Conservation (phyloP, 2,113 vertebrate genomes). For the Dipodomys ordii region DNA sequence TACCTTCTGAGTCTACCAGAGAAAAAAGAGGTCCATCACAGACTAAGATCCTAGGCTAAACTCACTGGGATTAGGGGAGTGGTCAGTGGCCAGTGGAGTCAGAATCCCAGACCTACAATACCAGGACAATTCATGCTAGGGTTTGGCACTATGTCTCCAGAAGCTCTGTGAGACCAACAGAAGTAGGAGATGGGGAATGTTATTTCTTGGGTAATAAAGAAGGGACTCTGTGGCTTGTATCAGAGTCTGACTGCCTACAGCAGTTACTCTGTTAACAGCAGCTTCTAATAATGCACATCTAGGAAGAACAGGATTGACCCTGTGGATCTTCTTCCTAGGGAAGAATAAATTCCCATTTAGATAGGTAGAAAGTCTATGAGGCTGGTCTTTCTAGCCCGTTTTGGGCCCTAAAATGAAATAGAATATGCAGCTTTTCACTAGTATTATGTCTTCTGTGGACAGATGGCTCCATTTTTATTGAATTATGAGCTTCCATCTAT, state of each 20-base stretch:
- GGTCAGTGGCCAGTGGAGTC: not conserved
- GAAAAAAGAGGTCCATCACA: not conserved
- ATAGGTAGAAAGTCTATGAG: not conserved
- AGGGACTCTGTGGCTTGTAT: not conserved
- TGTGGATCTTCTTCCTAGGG: not conserved
- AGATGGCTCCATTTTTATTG: not conserved
- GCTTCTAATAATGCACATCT: fast-evolving
- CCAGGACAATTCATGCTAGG: not conserved
- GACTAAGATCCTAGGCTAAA: not conserved
- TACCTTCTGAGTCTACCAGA: not conserved
- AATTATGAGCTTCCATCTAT: slow-evolving; percentile 10
- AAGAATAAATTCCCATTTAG: not conserved
- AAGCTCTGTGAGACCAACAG: not conserved
- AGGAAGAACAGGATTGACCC: not conserved
- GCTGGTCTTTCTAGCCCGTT: not conserved
- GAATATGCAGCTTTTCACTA: not conserved
- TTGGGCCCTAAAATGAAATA: not conserved
- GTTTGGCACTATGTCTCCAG: not conserved
- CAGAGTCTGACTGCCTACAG: not conserved
- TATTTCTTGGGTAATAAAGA: not conserved
- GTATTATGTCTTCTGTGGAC: not conserved
- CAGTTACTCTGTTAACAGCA: not conserved
- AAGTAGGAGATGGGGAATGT: too few relatives aligned
- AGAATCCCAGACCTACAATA: not conserved
- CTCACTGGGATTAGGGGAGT: not conserved